These are phyloP conservation scores for Sebastes diploproa DNA, from an alignment of 2,797 vertebrate species.

Conservation along the genomic window DNA sequence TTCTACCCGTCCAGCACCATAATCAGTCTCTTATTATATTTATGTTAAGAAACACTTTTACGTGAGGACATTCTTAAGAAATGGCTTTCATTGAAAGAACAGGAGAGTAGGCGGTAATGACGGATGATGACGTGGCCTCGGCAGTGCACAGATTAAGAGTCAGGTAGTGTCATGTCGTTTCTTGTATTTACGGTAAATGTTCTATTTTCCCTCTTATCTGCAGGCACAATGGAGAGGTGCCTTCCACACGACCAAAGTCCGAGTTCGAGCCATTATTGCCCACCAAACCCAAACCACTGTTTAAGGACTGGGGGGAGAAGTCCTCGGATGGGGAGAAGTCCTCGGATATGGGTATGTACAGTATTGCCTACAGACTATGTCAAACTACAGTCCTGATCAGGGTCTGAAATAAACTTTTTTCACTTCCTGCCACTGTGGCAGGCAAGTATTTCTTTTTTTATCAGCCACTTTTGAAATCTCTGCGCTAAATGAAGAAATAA, in stretches of 20 bases:
- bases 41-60: neutral
- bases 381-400: neutral
- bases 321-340: conserved; percentile 81
- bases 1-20: neutral
- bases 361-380: neutral
- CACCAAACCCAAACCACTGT: conserved; percentile 88
- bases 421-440: too few species aligned
- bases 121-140: too few species aligned
- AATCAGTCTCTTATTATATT: neutral
- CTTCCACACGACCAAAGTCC: conserved; percentile 86
- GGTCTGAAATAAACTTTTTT: too few species aligned
- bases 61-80: neutral
- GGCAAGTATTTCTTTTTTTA: too few species aligned
- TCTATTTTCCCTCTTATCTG: neutral
- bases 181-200: neutral
- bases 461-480: too few species aligned
- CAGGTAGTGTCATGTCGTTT: neutral
- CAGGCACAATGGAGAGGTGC: conserved; percentile 92
- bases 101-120: neutral
- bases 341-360: conserved; percentile 73
- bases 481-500: too few species aligned
- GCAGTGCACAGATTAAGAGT: too few species aligned
- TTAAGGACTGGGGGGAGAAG: conserved; percentile 77
- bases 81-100: neutral
- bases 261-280: conserved; percentile 85